Conservation (phyloP, 2,113 vertebrate species). For the Prinia subflava region DNA sequence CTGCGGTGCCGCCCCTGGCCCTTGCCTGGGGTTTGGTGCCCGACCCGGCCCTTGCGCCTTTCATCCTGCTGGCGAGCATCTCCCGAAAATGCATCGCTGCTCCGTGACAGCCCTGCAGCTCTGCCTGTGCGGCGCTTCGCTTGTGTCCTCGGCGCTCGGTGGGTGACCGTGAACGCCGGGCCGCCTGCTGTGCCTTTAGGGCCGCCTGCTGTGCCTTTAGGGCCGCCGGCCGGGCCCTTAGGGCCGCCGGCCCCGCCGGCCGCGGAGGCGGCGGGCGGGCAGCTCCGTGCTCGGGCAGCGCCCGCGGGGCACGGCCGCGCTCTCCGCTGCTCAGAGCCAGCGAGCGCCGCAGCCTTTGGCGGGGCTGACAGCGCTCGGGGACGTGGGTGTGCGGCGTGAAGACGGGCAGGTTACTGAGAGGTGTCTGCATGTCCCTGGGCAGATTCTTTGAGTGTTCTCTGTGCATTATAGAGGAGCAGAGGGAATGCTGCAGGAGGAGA, state of each 20-base stretch:
- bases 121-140: rapidly evolving
- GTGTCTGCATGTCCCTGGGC: too few relatives aligned
- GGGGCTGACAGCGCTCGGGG: neutral
- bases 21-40: neutral
- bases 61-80: neutral
- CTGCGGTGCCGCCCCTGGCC: rapidly evolving
- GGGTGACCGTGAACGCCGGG: too few relatives aligned
- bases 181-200: too few relatives aligned
- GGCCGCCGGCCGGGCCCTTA: too few relatives aligned
- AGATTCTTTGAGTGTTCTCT: rapidly evolving
- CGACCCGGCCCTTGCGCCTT: neutral
- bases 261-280: neutral
- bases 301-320: neutral
- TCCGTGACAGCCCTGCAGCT: neutral
- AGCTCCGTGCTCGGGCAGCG: neutral
- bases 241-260: neutral
- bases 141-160: neutral
- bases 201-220: too few relatives aligned
- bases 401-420: neutral
- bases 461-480: neutral
- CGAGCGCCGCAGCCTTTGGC: neutral
- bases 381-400: rapidly evolving
- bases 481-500: neutral
- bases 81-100: neutral
- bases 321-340: neutral